Conservation (phyloP, 2,888 invertebrate genomes). For the Lapara coniferarum region DNA sequence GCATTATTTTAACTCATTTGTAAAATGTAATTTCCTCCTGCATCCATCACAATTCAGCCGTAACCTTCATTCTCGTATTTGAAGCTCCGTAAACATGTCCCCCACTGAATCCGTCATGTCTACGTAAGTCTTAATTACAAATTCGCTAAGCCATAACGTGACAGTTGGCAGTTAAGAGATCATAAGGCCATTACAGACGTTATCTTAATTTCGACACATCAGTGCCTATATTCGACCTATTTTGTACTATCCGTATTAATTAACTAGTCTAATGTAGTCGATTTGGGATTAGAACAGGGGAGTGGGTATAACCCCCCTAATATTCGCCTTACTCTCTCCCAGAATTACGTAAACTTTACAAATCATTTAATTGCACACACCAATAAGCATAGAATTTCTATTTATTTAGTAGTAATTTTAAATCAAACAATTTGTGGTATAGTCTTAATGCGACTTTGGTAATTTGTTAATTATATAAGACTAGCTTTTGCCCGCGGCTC, state of each 20-base stretch:
- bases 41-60: too few relatives aligned
- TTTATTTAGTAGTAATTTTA: too few relatives aligned
- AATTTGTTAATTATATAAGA: too few relatives aligned
- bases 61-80: too few relatives aligned
- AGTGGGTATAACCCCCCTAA: neutral
- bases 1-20: too few relatives aligned
- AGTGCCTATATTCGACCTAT: constrained; percentile 11
- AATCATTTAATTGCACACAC: too few relatives aligned
- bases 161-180: constrained; percentile 14
- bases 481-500: too few relatives aligned
- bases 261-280: neutral
- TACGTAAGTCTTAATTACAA: constrained; percentile 11
- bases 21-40: too few relatives aligned
- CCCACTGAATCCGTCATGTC: constrained; percentile 1
- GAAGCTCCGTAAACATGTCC: neutral
- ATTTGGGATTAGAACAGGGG: neutral
- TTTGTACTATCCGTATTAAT: constrained; percentile 7
- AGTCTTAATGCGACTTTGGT: too few relatives aligned
- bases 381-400: too few relatives aligned
- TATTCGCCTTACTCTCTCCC: neutral
- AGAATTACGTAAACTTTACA: too few relatives aligned
- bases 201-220: constrained; percentile 13
- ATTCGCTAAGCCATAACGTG: constrained; percentile 16
- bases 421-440: too few relatives aligned
- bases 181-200: neutral